These are phyloP conservation scores for Spodoptera frugiperda DNA, from an alignment of 1,140 invertebrate species.

Conservation along the genomic window DNA sequence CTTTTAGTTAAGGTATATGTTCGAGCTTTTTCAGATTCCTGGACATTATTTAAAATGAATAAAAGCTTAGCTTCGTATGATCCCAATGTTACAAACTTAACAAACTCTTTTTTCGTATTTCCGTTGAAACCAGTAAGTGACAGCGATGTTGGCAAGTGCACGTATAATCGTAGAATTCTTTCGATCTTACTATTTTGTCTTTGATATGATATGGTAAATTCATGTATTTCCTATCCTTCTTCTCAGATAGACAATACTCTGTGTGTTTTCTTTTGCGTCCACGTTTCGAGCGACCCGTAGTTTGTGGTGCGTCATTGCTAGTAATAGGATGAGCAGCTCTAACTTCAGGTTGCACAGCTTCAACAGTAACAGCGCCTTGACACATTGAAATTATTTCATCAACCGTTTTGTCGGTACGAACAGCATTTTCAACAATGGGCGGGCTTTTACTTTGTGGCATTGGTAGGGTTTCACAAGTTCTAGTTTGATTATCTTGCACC, in stretches of 20 bases:
- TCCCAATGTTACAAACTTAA: slow-evolving; percentile 45
- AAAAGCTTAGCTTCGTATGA: slow-evolving; percentile 50
- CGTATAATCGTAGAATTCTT: slow-evolving; percentile 43
- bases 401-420: slow-evolving; percentile 31
- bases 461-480: slow-evolving; percentile 23
- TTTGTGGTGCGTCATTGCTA: slow-evolving; percentile 44
- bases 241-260: slow-evolving; percentile 49
- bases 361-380: slow-evolving; percentile 29
- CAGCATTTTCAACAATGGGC: slow-evolving; percentile 24
- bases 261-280: slow-evolving; percentile 49
- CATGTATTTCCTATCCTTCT: slow-evolving; percentile 47
- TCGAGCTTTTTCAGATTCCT: slow-evolving; percentile 45
- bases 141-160: slow-evolving; percentile 40
- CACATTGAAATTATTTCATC: slow-evolving; percentile 41
- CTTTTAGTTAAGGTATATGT: slow-evolving; percentile 34
- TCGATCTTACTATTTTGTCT: slow-evolving; percentile 40
- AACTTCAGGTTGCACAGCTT: slow-evolving; percentile 14
- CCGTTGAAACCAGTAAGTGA: slow-evolving; percentile 40
- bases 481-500: slow-evolving; percentile 39
- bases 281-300: slow-evolving; percentile 43
- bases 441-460: slow-evolving; percentile 26
- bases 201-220: slow-evolving; percentile 46
- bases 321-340: slow-evolving; percentile 41
- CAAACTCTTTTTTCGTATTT: slow-evolving; percentile 49
- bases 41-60: slow-evolving; percentile 46